Evolutionary conservation across 2,888 invertebrate species (phyloP).

Genomic region (Ophioninae sp.): DNA sequence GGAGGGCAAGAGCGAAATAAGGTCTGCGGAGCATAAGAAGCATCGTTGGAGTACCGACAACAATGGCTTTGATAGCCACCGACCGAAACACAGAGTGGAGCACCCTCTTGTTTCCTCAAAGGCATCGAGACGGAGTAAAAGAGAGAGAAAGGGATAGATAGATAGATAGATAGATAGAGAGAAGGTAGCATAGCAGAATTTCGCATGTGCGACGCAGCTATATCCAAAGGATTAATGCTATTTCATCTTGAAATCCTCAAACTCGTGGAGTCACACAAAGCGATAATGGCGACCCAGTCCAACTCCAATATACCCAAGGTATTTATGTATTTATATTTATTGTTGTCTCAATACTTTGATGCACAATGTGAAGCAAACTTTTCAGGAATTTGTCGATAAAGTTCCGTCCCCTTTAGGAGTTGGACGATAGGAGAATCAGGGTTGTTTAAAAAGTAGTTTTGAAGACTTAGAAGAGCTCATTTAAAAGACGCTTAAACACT

Average conservation of each 20-base stretch:
- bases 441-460: no score
- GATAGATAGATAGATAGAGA: slow-evolving; percentile 11
- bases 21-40: slow-evolving; percentile 52
- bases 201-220: slow-evolving; percentile 11
- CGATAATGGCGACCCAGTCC: neutral
- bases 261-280: neutral
- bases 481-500: no score
- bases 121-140: slow-evolving; percentile 28
- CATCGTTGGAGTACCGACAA: slow-evolving; percentile 57
- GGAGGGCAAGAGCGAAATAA: slow-evolving; percentile 33
- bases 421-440: no score
- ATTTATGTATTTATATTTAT: neutral
- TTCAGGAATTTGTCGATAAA: neutral
- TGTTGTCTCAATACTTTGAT: neutral
- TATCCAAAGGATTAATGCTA: slow-evolving; percentile 27
- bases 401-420: neutral
- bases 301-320: neutral
- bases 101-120: slow-evolving; percentile 46
- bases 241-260: slow-evolving; percentile 40
- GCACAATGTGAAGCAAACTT: neutral
- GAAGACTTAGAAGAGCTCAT: no score
- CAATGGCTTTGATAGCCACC: slow-evolving; percentile 53
- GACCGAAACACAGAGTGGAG: slow-evolving; percentile 39
- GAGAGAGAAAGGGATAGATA: neutral
- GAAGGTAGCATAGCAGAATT: slow-evolving; percentile 3